phyloP scores from a whole-genome alignment of 2,113 vertebrate species.

The Capreolus pygargus region DNA sequence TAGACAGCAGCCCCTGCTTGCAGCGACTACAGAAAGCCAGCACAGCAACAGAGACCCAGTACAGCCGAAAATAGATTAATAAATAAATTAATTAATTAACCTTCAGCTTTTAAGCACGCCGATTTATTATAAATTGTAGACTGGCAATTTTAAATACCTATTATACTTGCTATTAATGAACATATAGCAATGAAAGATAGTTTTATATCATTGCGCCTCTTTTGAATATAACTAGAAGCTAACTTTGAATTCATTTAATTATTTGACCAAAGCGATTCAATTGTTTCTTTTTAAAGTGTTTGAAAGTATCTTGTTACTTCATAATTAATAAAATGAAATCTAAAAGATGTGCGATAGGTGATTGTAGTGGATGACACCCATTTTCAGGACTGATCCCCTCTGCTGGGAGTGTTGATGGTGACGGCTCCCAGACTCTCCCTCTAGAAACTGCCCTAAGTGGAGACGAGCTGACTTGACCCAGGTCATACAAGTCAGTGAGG shows the following conservation, averaged over 20 bases:
- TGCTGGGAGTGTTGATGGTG: not conserved
- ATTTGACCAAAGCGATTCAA: not conserved
- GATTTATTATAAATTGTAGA: not conserved
- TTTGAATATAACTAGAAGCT: not conserved
- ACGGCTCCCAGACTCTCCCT: not conserved
- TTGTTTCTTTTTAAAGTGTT: not conserved
- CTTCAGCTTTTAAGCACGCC: constrained; percentile 42
- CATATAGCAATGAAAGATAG: not conserved
- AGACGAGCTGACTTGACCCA: not conserved
- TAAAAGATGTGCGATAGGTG: not conserved
- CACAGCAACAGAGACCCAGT: not conserved
- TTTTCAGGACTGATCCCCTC: not conserved
- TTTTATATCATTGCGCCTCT: constrained; percentile 20
- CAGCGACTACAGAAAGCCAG: not conserved
- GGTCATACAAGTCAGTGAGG: not conserved
- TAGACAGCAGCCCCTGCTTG: not conserved
- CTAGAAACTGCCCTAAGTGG: not conserved
- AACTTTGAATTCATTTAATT: constrained; percentile 27
- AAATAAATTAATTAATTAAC: not conserved
- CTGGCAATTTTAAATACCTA: constrained; percentile 62
- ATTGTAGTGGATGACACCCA: fast-evolving
- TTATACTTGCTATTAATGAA: not conserved
- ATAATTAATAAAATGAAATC: not conserved
- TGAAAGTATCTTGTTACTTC: not conserved
- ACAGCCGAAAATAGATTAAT: not conserved